phyloP scores from a whole-genome alignment of 2,797 vertebrate genomes.

The Enoplosus armatus region DNA sequence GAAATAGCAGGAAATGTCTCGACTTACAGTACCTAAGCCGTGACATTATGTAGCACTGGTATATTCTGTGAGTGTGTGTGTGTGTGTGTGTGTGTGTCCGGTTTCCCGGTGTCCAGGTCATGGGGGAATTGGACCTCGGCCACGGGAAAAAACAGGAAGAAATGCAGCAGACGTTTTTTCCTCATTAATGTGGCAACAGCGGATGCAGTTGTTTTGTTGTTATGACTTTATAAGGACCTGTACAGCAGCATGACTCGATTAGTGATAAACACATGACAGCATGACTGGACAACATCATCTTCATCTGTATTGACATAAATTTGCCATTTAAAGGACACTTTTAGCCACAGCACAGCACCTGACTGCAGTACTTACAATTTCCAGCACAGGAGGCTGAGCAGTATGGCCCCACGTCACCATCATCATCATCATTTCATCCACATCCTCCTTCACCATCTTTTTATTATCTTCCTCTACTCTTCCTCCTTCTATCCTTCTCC shows the following conservation, averaged over 20 bases:
- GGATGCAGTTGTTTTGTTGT: conserved; percentile 48
- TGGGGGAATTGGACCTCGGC: conserved; percentile 28
- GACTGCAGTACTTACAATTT: conserved; percentile 16
- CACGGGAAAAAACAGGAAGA: conserved; percentile 55
- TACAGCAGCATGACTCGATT: conserved; percentile 37
- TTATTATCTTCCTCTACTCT: not conserved
- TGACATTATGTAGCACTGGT: not conserved
- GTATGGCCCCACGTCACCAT: not conserved
- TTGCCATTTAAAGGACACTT: not conserved
- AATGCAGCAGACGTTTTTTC: conserved; percentile 42
- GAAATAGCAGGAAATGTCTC: not conserved
- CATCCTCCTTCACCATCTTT: conserved; percentile 2
- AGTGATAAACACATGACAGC: conserved; percentile 47
- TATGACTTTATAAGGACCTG: conserved; percentile 51
- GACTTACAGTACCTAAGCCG: not conserved
- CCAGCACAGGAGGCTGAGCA: conserved; percentile 1
- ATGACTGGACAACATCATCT: conserved; percentile 26
- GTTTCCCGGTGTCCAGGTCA: conserved; percentile 26
- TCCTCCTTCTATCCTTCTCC: not conserved
- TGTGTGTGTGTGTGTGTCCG: conserved; percentile 7
- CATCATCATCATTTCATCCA: conserved; percentile 2
- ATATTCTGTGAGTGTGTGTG: not conserved
- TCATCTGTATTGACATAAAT: not conserved
- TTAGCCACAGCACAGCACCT: conserved; percentile 17
- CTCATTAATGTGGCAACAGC: conserved; percentile 42